Evolutionary conservation across 2,888 invertebrate species (phyloP).

Genomic region (Pristionchus exspectatus): DNA sequence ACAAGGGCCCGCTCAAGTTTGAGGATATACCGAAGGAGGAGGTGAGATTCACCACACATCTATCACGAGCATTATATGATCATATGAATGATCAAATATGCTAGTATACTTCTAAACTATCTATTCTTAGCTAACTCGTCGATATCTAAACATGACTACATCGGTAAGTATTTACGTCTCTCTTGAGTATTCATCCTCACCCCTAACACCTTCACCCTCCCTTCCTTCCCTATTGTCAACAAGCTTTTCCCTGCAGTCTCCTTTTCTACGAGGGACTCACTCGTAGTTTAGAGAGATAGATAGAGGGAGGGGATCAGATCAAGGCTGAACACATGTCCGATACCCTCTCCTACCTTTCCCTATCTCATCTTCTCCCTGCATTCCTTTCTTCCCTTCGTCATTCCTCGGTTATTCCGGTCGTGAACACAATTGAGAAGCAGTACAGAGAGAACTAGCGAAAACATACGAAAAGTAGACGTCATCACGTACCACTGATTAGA

Average conservation of each 20-base stretch:
- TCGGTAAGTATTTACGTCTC: constrained; percentile 33
- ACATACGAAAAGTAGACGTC: not conserved
- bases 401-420: not conserved
- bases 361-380: constrained; percentile 2
- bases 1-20: constrained; percentile 66
- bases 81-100: not conserved
- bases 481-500: constrained; percentile 3
- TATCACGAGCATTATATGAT: not conserved
- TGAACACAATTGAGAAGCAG: constrained; percentile 33
- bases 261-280: constrained; percentile 35
- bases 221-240: constrained; percentile 19
- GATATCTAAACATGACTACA: constrained; percentile 22
- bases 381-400: constrained; percentile 44
- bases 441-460: constrained; percentile 14
- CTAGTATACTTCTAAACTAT: not conserved
- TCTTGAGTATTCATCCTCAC: constrained; percentile 1
- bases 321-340: constrained; percentile 50
- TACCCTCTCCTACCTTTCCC: constrained; percentile 33
- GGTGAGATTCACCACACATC: constrained; percentile 12
- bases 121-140: constrained; percentile 23
- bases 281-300: constrained; percentile 38
- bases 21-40: constrained; percentile 66
- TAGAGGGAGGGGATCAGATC: constrained; percentile 20
- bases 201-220: constrained; percentile 24
- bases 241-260: constrained; percentile 14